Evolutionary conservation across 2,113 vertebrate genomes (phyloP).

Genomic region (Machaerirhynchus nigripectus): DNA sequence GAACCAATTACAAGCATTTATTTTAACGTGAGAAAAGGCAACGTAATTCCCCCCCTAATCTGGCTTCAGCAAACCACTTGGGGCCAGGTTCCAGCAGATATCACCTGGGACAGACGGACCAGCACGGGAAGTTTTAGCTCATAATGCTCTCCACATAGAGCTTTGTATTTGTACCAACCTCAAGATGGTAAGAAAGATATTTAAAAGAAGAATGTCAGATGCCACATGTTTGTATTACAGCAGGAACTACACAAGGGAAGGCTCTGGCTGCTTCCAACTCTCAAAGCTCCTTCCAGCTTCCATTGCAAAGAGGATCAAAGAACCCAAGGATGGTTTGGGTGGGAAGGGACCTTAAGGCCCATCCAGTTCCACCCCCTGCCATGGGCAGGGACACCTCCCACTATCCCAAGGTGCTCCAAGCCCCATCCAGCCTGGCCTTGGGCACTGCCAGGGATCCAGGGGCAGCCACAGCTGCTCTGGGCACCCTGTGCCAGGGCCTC

Average conservation of each 20-base stretch:
- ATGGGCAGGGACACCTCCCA: not conserved
- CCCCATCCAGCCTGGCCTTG: fast-evolving
- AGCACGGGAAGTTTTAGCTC: not conserved
- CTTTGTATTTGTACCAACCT: not conserved
- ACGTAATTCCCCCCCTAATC: not conserved
- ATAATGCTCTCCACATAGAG: not conserved
- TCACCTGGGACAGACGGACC: not conserved
- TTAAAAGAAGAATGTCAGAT: not conserved
- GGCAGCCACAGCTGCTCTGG: not conserved
- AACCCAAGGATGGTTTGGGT: not conserved
- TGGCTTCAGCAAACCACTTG: not conserved
- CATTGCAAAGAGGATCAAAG: not conserved
- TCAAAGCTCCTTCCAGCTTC: not conserved
- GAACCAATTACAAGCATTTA: not conserved
- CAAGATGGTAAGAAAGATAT: not conserved
- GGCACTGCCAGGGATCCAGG: not conserved
- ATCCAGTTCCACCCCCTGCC: fast-evolving
- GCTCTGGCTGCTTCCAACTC: not conserved
- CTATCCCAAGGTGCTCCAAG: fast-evolving
- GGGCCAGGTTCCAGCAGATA: not conserved
- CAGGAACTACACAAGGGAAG: not conserved
- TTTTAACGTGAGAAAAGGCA: not conserved
- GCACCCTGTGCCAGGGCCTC: not conserved
- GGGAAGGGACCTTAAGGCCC: not conserved
- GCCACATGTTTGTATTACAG: too few relatives aligned